Conservation (phyloP, 1,140 invertebrate species). For the Pseudachorutes palmiensis region DNA sequence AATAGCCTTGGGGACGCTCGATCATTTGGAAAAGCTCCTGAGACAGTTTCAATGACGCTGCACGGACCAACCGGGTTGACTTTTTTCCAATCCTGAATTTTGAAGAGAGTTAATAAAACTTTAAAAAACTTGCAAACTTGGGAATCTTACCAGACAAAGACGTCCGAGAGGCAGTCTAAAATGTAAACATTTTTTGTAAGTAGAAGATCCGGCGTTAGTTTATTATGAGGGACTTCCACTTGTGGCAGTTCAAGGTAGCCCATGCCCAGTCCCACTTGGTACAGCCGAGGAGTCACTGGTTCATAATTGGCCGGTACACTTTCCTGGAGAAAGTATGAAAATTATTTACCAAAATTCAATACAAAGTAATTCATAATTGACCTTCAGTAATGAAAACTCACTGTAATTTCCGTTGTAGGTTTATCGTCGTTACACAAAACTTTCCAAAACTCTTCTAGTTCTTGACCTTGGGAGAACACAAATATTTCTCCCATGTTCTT, state of each 20-base stretch:
- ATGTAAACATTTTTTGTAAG: constrained; percentile 94
- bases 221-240: constrained; percentile 71
- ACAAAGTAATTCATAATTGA: too few species aligned
- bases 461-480: constrained; percentile 70
- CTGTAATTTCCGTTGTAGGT: constrained; percentile 41
- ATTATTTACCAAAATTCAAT: neutral
- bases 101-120: neutral
- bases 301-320: constrained; percentile 70
- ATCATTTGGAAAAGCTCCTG: constrained; percentile 92
- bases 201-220: constrained; percentile 63
- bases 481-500: constrained; percentile 90
- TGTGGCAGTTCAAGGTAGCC: constrained; percentile 97
- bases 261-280: constrained; percentile 93
- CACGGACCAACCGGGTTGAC: constrained; percentile 87
- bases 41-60: constrained; percentile 90
- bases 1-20: constrained; percentile 70
- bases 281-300: constrained; percentile 70
- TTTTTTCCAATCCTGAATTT: constrained; percentile 86
- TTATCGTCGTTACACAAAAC: constrained; percentile 50
- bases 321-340: constrained; percentile 59
- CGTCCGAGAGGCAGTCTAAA: constrained; percentile 86
- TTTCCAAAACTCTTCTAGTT: constrained; percentile 77
- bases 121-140: constrained; percentile 30
- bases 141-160: constrained; percentile 98
- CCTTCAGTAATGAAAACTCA: constrained; percentile 16